Evolutionary conservation across 2,797 vertebrate genomes (phyloP), one percentile per base, ranked within the genome.

Genomic region (Sebastes dallii): DNA sequence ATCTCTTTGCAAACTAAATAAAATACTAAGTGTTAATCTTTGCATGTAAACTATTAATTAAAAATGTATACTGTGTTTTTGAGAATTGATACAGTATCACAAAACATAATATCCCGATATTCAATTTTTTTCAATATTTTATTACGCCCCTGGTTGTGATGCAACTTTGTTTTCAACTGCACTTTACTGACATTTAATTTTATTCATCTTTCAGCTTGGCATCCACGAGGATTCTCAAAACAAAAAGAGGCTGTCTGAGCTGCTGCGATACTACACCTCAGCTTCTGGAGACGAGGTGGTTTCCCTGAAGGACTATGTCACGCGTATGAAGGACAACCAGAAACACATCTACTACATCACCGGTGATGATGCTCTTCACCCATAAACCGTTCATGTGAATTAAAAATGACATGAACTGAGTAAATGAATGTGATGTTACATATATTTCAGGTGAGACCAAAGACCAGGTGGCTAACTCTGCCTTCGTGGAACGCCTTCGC

Each of bases 391-490:
- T 5, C 8, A 25, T 54, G 1, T 62, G 12, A 34, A 29, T n/a
- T 8, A 4, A 20, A 29, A 20, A 64, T 52, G 0, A 20, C 3
- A 3, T 29, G 8, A 39, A 20, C 7, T 20, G 25, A 39, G 3
- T 25, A 6, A 16, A 14, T 25, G 4, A 30, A 18, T 25, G 29
- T 60, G 18, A 25, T 62, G 1, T 22, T 12, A 11, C 27, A 11
- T 56, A 6, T 55, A 2, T 83, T 86, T 60, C 62, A 99, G 98
- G 98, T 82, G 98, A 99, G 94, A 99, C 97, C 61, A 99, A 99
- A 91, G 98, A 99, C 81, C 98, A 99, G 90, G 98, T 99, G 16
- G 97, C 98, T 1, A 98, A 99, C 91, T 99, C 98, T 0, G 97
- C 98, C 36, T 99, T 99, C 2, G 98, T 99, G 90, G 98, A 99